Conservation (phyloP, 2,797 vertebrate genomes). For the Amphiprion clarkii region DNA sequence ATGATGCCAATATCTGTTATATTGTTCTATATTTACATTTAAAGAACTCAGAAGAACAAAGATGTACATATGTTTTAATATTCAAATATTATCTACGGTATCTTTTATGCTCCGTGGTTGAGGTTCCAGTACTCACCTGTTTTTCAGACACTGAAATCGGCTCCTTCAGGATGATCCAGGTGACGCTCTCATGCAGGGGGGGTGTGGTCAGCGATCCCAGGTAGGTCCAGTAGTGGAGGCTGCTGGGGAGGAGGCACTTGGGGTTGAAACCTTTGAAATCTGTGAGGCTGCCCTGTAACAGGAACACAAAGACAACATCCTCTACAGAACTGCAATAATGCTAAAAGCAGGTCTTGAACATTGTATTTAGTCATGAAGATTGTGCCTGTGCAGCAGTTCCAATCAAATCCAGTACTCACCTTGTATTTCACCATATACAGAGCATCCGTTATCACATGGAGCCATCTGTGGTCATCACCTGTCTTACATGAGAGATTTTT, state of each 20-base stretch:
- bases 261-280: constrained; percentile 94
- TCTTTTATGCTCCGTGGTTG: neutral
- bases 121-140: constrained; percentile 86
- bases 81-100: neutral
- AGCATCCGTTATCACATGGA: constrained; percentile 94
- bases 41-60: neutral
- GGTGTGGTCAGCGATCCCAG: constrained; percentile 95
- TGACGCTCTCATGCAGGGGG: constrained; percentile 94
- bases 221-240: constrained; percentile 95
- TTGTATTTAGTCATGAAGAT: neutral
- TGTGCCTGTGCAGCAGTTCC: no score
- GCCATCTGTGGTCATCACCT: constrained; percentile 89
- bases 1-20: neutral
- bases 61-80: neutral
- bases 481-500: constrained; percentile 78
- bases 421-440: constrained; percentile 98
- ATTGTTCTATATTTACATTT: neutral
- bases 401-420: constrained; percentile 73
- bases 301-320: constrained; percentile 12
- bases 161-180: constrained; percentile 94
- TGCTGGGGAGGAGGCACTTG: constrained; percentile 92
- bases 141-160: constrained; percentile 92
- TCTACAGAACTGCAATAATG: neutral
- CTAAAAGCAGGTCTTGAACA: neutral
- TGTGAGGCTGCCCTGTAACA: constrained; percentile 87